These are phyloP conservation scores for Drosophila prosaltans DNA, from an alignment of 1,140 invertebrate genomes.

Conservation along the genomic window DNA sequence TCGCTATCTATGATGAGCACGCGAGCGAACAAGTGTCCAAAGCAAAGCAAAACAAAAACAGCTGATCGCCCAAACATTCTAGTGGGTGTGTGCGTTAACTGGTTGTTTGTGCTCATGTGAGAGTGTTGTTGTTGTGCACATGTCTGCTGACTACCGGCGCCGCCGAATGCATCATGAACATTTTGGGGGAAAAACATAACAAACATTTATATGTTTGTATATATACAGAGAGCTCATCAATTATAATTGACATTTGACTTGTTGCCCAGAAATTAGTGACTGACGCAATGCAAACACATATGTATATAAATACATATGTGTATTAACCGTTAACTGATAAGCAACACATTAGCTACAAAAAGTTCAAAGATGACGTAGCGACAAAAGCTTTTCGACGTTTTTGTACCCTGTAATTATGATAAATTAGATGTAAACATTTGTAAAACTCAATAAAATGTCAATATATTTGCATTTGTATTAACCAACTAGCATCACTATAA, in stretches of 20 bases:
- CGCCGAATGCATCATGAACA: slow-evolving; percentile 19
- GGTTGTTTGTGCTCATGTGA: not conserved
- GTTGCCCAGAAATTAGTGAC: not conserved
- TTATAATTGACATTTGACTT: slow-evolving; percentile 47
- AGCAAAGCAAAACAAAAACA: slow-evolving; percentile 76
- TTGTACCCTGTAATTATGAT: not conserved
- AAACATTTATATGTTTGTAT: not conserved
- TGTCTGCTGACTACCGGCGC: slow-evolving; percentile 14
- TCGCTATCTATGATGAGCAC: slow-evolving; percentile 21
- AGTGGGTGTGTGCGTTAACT: not conserved
- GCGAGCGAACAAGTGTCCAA: slow-evolving; percentile 69
- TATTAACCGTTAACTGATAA: slow-evolving; percentile 46
- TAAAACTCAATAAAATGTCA: no score
- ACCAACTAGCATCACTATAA: no score
- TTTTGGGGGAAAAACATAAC: not conserved
- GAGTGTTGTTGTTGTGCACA: not conserved
- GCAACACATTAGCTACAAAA: slow-evolving; percentile 30
- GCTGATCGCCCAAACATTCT: slow-evolving; percentile 48
- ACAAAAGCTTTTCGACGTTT: slow-evolving; percentile 11
- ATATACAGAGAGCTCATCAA: slow-evolving; percentile 12
- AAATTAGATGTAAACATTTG: no score
- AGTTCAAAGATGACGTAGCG: slow-evolving; percentile 27
- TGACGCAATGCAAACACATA: slow-evolving; percentile 45
- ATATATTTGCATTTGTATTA: no score
- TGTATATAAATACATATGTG: slow-evolving; percentile 19